A percentile compares a stretch with the other conserved stretches of the same genome.
Evolutionary conservation across 2,888 invertebrate genomes (phyloP).

Genomic region (Argyresthia goedartella): DNA sequence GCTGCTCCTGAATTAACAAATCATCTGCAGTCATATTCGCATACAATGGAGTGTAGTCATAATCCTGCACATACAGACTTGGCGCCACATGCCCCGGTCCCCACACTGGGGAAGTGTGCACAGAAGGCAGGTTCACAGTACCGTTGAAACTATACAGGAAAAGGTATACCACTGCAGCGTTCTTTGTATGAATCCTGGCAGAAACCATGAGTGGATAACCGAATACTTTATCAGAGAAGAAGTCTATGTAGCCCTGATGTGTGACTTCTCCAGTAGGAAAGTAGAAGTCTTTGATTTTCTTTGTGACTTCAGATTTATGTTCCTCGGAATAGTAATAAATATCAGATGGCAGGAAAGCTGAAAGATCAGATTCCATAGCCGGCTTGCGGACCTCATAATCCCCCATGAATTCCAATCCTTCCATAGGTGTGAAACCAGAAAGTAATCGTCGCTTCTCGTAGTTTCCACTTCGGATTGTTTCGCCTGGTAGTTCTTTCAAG

Average conservation of each 20-base stretch:
- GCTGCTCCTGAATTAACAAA: background rate
- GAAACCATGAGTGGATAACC: background rate
- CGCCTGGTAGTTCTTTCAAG: background rate
- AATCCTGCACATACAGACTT: background rate
- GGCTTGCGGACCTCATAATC: background rate
- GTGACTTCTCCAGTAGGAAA: background rate
- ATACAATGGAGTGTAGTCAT: background rate
- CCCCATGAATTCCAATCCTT: background rate
- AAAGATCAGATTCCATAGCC: background rate
- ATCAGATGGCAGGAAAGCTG: background rate
- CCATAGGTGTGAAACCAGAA: slow-evolving; percentile 3
- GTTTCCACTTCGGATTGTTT: slow-evolving; percentile 1
- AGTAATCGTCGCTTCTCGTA: slow-evolving; percentile 1
- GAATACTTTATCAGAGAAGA: slow-evolving; percentile 1
- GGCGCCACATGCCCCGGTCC: background rate
- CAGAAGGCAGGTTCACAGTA: background rate
- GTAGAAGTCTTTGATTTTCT: slow-evolving; percentile 1
- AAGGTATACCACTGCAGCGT: slow-evolving; percentile 1
- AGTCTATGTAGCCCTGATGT: background rate
- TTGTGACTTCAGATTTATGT: background rate
- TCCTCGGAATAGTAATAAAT: background rate
- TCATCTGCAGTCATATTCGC: slow-evolving; percentile 1
- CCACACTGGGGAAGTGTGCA: background rate
- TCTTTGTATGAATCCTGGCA: slow-evolving; percentile 1
- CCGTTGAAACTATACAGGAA: background rate